Conservation (phyloP, 1,140 invertebrate genomes). For the Eriosoma lanigerum region DNA sequence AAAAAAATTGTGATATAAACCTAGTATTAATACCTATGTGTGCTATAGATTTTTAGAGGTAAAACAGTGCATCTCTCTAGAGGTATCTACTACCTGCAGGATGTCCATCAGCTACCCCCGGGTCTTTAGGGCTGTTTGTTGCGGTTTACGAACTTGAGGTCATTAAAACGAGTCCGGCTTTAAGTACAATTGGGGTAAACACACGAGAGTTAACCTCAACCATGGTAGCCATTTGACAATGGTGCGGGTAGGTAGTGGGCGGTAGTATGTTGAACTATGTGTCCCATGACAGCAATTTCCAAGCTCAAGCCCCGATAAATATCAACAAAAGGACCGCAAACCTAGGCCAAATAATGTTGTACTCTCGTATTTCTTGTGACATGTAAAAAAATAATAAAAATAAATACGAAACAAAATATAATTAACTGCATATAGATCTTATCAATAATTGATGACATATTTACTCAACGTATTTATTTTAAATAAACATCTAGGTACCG, state of each 20-base stretch:
- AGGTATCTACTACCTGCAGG: conserved; percentile 21
- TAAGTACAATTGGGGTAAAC: conserved; percentile 42
- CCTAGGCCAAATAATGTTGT: conserved; percentile 34
- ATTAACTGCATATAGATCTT: background rate
- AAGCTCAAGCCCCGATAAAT: conserved; percentile 44
- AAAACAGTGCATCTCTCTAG: background rate
- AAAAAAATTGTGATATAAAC: background rate
- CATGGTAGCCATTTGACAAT: conserved; percentile 18
- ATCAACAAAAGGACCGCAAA: conserved; percentile 50
- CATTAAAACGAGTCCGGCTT: conserved; percentile 32
- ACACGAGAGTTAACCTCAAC: conserved; percentile 10
- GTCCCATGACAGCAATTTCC: conserved; percentile 46
- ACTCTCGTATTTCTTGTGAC: conserved; percentile 11
- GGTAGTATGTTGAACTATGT: conserved; percentile 41
- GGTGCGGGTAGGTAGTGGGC: background rate
- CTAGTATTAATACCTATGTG: background rate
- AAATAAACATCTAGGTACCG: background rate
- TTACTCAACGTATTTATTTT: background rate
- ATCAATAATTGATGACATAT: background rate
- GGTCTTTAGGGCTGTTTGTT: conserved; percentile 45
- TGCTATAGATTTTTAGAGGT: background rate
- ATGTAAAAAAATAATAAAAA: background rate
- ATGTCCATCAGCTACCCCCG: conserved; percentile 16
- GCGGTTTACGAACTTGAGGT: conserved; percentile 30
- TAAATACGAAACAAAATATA: background rate